Evolutionary conservation across 2,888 invertebrate species (phyloP).

Genomic region (Drosophila melanosoma): DNA sequence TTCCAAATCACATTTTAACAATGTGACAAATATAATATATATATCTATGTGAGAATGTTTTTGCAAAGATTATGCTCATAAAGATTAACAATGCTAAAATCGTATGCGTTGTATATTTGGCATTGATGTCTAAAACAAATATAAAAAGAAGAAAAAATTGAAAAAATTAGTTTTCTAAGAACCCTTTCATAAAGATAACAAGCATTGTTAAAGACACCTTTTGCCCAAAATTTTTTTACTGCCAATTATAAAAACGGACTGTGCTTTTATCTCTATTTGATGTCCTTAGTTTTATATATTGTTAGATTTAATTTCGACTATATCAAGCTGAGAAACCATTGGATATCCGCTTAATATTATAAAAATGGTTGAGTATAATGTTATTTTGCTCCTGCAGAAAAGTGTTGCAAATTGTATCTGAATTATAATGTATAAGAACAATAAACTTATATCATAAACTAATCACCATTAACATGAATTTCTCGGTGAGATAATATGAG

Average conservation of each 20-base stretch:
- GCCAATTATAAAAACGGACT: too few relatives aligned
- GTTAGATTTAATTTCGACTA: too few relatives aligned
- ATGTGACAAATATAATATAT: constrained; percentile 21
- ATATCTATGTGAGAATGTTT: not conserved
- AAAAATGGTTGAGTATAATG: not conserved
- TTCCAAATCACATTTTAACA: constrained; percentile 29
- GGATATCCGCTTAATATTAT: not conserved
- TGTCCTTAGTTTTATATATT: not conserved
- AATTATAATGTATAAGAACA: not conserved
- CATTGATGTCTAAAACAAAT: constrained; percentile 33
- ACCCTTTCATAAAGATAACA: constrained; percentile 4
- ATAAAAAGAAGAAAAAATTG: too few relatives aligned
- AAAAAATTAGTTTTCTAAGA: not conserved
- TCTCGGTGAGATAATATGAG: constrained; percentile 26
- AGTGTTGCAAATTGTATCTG: not conserved
- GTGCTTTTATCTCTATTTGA: not conserved
- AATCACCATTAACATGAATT: constrained; percentile 8
- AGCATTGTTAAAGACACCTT: too few relatives aligned
- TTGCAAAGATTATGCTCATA: constrained; percentile 40
- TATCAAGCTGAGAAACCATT: not conserved
- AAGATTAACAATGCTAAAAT: constrained; percentile 29
- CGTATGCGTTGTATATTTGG: constrained; percentile 12
- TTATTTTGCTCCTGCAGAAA: not conserved
- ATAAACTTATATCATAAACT: not conserved
- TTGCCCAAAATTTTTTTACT: too few relatives aligned